Evolutionary conservation across 1,140 invertebrate species (phyloP), one percentile per base, ranked within the genome.

Genomic region (Megathymus violae): DNA sequence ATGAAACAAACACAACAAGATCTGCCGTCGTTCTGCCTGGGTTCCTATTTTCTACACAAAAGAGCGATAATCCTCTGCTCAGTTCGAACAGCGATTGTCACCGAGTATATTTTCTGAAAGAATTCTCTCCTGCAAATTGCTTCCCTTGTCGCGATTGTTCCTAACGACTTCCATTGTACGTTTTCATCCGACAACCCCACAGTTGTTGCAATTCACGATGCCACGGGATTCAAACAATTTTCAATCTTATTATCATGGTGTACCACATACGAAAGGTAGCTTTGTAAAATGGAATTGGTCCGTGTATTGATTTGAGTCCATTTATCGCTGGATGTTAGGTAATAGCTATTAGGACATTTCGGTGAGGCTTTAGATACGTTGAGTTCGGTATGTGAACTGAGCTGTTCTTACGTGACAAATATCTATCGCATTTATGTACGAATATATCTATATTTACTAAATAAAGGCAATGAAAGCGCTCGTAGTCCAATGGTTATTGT

Each of bases 81-180:
- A 16, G 22, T 43, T 43, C 52, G 17, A 56, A 43, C 40, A 43
- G 19, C 43, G 52, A 40, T 56, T 56, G 52, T 43, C 52, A 52
- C 40, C 52, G 40, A 44, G 44, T 43, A 43, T 50, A 64, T 71
- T 74, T 69, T 69, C 71, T 68, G 62, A 68, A 69, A 69, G 71
- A 76, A 71, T 72, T 64, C 64, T 56, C 41, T 64, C 63, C 74
- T 72, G 71, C 67, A 74, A 78, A 78, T 76, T 78, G 76, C 67
- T 76, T 76, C 69, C 72, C 67, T 64, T 52, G 52, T 61, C 67
- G 65, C 70, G 64, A 67, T 68, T 64, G 63, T 56, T 68, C 54
- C 62, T 74, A 78, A 76, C 76, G 74, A 78, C 67, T 67, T 69
- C 47, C 68, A 76, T 78, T 76, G 71, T 78, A 68, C 47, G 66